Percentiles rank a stretch among this genome's conserved stretches.
Conservation (phyloP, 2,888 invertebrate species). For the Scrobipalpa costella region DNA sequence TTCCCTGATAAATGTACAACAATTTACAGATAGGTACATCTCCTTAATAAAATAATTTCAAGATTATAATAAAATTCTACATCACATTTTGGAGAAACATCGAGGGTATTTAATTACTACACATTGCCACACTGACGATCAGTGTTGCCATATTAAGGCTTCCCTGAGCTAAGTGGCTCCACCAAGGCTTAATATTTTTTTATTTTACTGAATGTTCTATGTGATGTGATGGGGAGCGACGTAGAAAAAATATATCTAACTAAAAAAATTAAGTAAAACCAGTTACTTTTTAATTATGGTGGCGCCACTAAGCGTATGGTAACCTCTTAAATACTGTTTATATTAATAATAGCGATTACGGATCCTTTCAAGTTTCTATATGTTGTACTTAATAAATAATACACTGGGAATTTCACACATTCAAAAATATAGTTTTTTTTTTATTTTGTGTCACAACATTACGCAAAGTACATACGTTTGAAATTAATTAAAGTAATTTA, state of each 20-base stretch:
- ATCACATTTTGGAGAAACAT: slow-evolving; percentile 5
- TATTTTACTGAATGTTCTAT: too few species aligned
- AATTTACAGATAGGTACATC: background rate
- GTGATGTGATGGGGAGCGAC: too few species aligned
- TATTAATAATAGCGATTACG: background rate
- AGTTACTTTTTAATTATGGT: background rate
- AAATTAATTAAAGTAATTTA: too few species aligned
- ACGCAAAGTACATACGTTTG: background rate
- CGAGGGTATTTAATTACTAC: background rate
- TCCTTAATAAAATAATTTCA: background rate
- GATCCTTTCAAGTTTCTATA: background rate
- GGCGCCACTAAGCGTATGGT: background rate
- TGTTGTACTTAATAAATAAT: background rate
- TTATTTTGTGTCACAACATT: background rate
- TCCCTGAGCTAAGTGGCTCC: background rate
- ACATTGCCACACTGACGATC: background rate
- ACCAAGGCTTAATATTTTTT: background rate
- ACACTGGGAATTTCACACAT: background rate
- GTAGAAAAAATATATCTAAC: background rate
- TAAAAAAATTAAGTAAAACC: background rate
- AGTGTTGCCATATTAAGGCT: background rate
- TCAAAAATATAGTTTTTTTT: background rate
- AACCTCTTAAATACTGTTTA: background rate
- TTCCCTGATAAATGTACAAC: background rate
- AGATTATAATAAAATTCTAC: slow-evolving; percentile 4